A percentile compares a stretch with the other conserved stretches of the same genome.
These are phyloP conservation scores for Rafetus swinhoei DNA, from an alignment of 2,113 vertebrate species.

Conservation along the genomic window DNA sequence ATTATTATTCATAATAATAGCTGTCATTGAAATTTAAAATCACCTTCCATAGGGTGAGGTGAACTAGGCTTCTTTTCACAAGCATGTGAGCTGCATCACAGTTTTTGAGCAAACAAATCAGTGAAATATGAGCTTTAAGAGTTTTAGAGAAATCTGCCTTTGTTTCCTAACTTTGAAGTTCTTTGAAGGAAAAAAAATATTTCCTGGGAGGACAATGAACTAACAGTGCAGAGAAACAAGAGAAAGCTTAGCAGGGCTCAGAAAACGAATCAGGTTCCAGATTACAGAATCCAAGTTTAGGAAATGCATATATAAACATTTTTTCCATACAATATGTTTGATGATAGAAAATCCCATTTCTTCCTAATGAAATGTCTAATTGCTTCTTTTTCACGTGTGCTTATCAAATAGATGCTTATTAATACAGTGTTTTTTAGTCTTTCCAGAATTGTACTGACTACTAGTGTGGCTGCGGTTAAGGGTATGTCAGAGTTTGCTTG, in stretches of 20 bases:
- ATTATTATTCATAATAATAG: background rate
- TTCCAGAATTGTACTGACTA: background rate
- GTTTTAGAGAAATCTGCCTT: conserved; percentile 32
- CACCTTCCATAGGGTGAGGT: conserved; percentile 45
- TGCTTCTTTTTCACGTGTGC: fast-evolving
- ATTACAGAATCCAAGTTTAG: background rate
- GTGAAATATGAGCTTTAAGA: background rate
- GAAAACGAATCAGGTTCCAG: background rate
- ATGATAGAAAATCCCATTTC: background rate
- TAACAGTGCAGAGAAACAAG: background rate
- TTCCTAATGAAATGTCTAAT: background rate
- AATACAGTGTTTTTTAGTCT: background rate
- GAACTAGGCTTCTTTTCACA: conserved; percentile 62
- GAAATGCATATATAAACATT: background rate
- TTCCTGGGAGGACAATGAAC: background rate
- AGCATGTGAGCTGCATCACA: conserved; percentile 28
- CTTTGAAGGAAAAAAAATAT: background rate
- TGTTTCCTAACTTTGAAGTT: background rate
- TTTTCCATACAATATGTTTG: background rate
- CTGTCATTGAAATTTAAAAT: conserved; percentile 31
- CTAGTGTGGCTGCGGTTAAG: background rate
- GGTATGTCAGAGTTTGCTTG: fast-evolving
- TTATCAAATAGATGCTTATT: background rate
- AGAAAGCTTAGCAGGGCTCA: background rate
- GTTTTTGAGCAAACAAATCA: conserved; percentile 25